phyloP scores from a whole-genome alignment of 2,888 invertebrate species.

The Plebejus argus region DNA sequence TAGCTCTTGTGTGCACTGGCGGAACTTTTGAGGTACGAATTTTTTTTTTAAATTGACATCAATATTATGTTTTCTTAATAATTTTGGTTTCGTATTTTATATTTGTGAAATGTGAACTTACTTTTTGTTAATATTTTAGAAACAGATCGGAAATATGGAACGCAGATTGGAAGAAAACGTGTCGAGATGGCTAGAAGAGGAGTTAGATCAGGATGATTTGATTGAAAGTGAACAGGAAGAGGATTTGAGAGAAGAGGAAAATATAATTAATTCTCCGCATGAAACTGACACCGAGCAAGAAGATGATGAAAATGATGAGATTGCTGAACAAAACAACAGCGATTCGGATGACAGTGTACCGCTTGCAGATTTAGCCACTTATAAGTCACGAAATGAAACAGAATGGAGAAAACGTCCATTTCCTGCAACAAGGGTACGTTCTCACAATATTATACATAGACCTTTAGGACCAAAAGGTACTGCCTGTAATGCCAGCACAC shows the following conservation, averaged over 20 bases:
- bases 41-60: no score
- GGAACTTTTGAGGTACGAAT: no score
- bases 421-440: constrained; percentile 13
- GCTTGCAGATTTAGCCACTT: not conserved
- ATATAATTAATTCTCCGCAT: not conserved
- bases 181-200: no score
- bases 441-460: constrained; percentile 4
- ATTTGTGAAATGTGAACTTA: no score
- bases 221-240: constrained; percentile 14
- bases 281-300: not conserved
- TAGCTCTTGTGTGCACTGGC: not conserved
- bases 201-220: constrained; percentile 45
- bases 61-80: no score
- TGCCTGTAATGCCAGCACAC: constrained; percentile 14
- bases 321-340: constrained; percentile 19
- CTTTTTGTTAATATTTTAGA: no score
- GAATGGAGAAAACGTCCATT: no score
- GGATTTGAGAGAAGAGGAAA: constrained; percentile 17
- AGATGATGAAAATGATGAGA: constrained; percentile 4
- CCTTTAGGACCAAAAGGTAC: constrained; percentile 14
- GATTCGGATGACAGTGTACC: constrained; percentile 15
- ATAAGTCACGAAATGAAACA: not conserved
- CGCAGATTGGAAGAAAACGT: no score
- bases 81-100: no score
- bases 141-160: no score